Conservation (phyloP, 1,140 invertebrate species). For the Drosophila repleta region DNA sequence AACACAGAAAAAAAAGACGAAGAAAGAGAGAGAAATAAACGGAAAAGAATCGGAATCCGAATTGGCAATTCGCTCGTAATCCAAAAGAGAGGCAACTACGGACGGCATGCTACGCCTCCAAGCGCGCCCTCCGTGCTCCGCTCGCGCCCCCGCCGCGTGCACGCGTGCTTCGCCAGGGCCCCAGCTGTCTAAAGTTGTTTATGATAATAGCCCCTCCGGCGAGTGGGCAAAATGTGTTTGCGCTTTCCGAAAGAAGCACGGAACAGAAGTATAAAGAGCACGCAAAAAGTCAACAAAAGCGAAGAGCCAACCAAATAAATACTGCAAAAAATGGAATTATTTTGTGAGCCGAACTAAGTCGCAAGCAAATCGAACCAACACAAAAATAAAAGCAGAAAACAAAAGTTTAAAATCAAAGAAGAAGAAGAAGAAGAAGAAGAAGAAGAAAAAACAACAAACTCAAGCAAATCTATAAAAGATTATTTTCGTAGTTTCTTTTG, state of each 20-base stretch:
- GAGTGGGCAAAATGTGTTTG: slow-evolving; percentile 63
- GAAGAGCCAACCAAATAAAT: slow-evolving; percentile 13
- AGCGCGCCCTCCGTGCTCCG: not conserved
- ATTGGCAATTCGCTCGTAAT: slow-evolving; percentile 70
- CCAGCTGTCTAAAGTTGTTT: slow-evolving; percentile 78
- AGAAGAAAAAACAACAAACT: slow-evolving; percentile 26
- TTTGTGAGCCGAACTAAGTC: slow-evolving; percentile 60
- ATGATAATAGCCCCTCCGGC: slow-evolving; percentile 64
- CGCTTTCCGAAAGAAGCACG: slow-evolving; percentile 33
- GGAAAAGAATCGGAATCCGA: slow-evolving; percentile 37
- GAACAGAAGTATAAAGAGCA: slow-evolving; percentile 10
- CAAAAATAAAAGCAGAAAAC: slow-evolving; percentile 10
- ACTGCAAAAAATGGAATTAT: slow-evolving; percentile 60
- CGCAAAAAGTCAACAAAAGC: slow-evolving; percentile 5
- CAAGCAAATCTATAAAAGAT: slow-evolving; percentile 75
- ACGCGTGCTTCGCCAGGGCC: slow-evolving; percentile 40
- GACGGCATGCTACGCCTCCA: slow-evolving; percentile 18
- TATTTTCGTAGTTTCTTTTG: slow-evolving; percentile 83
- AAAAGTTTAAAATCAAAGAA: slow-evolving; percentile 5
- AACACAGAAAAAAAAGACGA: too few relatives aligned
- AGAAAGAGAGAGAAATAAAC: slow-evolving; percentile 21
- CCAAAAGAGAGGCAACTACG: slow-evolving; percentile 42
- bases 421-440: too few relatives aligned
- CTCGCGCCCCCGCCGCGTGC: not conserved
- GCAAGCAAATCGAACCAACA: slow-evolving; percentile 21